A percentile compares a stretch with the other conserved stretches of the same genome.
Conservation (phyloP, 1,140 invertebrate species). For the Hypothenemus hampei region DNA sequence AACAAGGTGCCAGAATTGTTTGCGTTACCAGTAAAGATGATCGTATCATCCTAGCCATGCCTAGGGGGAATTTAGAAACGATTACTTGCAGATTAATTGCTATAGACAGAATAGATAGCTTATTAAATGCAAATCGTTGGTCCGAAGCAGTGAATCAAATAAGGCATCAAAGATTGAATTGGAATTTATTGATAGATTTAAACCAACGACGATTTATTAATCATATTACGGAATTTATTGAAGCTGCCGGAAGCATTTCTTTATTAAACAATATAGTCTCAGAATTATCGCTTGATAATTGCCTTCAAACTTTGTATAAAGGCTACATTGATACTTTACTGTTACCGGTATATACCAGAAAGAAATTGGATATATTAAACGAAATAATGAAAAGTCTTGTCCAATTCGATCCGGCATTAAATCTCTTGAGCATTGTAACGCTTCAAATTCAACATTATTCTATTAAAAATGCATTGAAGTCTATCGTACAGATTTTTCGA, state of each 20-base stretch:
- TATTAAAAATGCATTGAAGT: slow-evolving; percentile 27
- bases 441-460: slow-evolving; percentile 31
- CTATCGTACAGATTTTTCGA: slow-evolving; percentile 20
- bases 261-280: slow-evolving; percentile 22
- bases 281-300: slow-evolving; percentile 23
- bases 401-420: slow-evolving; percentile 19
- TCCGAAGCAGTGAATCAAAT: slow-evolving; percentile 26
- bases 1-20: slow-evolving; percentile 34
- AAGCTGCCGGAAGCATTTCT: slow-evolving; percentile 14
- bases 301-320: slow-evolving; percentile 18
- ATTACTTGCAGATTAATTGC: slow-evolving; percentile 31
- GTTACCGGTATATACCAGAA: not conserved
- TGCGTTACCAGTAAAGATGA: slow-evolving; percentile 12
- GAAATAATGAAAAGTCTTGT: slow-evolving; percentile 26
- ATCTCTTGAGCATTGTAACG: slow-evolving; percentile 27
- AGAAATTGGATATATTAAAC: slow-evolving; percentile 14
- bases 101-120: slow-evolving; percentile 29
- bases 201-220: slow-evolving; percentile 25
- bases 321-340: not conserved
- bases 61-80: slow-evolving; percentile 33
- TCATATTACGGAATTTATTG: slow-evolving; percentile 30
- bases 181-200: slow-evolving; percentile 34
- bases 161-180: slow-evolving; percentile 28
- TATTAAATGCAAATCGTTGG: slow-evolving; percentile 27
- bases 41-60: slow-evolving; percentile 29